Evolutionary conservation across 2,797 vertebrate species (phyloP).

Genomic region (Muscicapa comitata): DNA sequence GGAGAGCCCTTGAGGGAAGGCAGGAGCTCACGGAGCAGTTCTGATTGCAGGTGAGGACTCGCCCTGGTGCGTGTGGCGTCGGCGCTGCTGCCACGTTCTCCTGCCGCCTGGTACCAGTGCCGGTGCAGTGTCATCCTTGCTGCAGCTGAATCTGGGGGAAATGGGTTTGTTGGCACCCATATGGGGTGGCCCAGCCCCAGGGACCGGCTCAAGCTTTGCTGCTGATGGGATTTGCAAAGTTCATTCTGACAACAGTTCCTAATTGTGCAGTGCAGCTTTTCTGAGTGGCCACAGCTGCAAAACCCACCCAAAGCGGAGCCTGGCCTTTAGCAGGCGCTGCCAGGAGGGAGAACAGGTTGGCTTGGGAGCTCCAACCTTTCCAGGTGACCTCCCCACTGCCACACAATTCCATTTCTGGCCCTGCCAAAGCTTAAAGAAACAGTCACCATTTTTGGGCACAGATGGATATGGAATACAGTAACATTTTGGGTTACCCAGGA

Average conservation of each 20-base stretch:
- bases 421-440: rapidly evolving
- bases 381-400: rapidly evolving
- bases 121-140: too few relatives aligned
- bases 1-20: too few relatives aligned
- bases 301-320: background rate
- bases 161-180: background rate
- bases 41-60: background rate
- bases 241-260: background rate
- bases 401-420: background rate
- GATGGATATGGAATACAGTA: background rate
- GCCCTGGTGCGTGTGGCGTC: rapidly evolving
- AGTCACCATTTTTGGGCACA: background rate
- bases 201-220: rapidly evolving
- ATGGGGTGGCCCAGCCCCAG: too few relatives aligned
- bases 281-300: background rate
- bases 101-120: rapidly evolving
- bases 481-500: rapidly evolving
- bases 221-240: background rate
- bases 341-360: background rate
- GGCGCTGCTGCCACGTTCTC: rapidly evolving
- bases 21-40: rapidly evolving
- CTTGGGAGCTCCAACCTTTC: background rate
- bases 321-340: rapidly evolving
- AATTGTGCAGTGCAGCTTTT: background rate
- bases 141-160: rapidly evolving